phyloP scores from a whole-genome alignment of 2,113 vertebrate species.

The Pedetes capensis region DNA sequence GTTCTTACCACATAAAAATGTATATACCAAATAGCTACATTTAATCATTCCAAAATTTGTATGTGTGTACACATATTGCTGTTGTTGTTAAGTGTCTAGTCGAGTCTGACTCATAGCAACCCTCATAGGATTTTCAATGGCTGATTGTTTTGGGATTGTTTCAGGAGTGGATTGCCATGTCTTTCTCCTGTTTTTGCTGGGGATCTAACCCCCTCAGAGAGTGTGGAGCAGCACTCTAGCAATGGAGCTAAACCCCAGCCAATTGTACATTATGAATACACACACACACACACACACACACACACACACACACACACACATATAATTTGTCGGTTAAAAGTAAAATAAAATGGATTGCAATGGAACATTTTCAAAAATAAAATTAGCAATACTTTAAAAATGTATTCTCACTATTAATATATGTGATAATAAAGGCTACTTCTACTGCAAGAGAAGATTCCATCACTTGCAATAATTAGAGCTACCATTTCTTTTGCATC shows the following conservation, averaged over 20 bases:
- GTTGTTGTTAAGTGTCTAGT: too few species aligned
- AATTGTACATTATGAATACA: too few species aligned
- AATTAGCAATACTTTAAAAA: background rate
- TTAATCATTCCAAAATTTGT: background rate
- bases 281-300: too few species aligned
- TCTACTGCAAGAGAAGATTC: background rate
- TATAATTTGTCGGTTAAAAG: background rate
- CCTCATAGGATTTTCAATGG: too few species aligned
- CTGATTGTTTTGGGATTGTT: too few species aligned
- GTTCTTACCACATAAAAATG: background rate
- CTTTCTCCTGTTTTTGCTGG: too few species aligned
- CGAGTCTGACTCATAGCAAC: too few species aligned
- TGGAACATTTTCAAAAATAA: background rate
- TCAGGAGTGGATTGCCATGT: too few species aligned
- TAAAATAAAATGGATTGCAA: background rate
- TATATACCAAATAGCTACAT: background rate
- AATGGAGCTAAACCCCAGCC: too few species aligned
- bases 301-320: background rate
- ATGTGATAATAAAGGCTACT: background rate
- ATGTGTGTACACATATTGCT: background rate
- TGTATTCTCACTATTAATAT: background rate
- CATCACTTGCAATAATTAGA: background rate
- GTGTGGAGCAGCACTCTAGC: too few species aligned
- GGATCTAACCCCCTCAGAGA: too few species aligned
- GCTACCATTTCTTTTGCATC: background rate